Percentiles rank a stretch among this genome's conserved stretches.
Conservation (phyloP, 2,113 vertebrate species). For the Reinhardtius hippoglossoides region DNA sequence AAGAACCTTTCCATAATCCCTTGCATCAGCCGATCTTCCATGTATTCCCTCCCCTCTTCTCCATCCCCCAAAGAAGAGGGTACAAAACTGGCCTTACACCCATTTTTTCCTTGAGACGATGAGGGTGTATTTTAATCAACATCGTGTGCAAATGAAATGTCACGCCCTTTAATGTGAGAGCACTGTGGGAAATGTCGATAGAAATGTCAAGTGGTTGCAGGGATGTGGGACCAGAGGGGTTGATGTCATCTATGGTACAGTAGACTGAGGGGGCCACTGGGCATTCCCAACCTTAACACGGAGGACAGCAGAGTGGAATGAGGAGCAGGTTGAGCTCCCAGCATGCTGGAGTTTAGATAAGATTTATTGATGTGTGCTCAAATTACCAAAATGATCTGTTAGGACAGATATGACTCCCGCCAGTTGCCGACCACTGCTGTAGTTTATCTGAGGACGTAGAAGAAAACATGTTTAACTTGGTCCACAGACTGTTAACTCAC, state of each 20-base stretch:
- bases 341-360: constrained; percentile 10
- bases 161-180: constrained; percentile 86
- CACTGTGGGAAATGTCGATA: constrained; percentile 86
- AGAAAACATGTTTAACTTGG: no score
- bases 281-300: constrained; percentile 77
- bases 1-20: constrained; percentile 32
- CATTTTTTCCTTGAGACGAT: constrained; percentile 76
- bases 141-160: constrained; percentile 87
- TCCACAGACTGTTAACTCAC: no score
- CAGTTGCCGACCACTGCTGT: no score
- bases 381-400: no score
- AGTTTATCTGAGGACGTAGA: no score
- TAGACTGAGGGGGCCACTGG: constrained; percentile 76
- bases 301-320: constrained; percentile 47
- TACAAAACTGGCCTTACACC: constrained; percentile 62
- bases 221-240: constrained; percentile 79
- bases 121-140: constrained; percentile 86
- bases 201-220: constrained; percentile 88
- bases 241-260: constrained; percentile 82
- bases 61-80: constrained; percentile 53
- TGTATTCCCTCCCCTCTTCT: constrained; percentile 49
- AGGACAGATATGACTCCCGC: no score
- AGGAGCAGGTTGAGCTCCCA: constrained; percentile 25
- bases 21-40: constrained; percentile 47
- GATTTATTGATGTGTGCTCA: constrained; percentile 9